Conservation (phyloP, 2,113 vertebrate species). For the Ictalurus punctatus region DNA sequence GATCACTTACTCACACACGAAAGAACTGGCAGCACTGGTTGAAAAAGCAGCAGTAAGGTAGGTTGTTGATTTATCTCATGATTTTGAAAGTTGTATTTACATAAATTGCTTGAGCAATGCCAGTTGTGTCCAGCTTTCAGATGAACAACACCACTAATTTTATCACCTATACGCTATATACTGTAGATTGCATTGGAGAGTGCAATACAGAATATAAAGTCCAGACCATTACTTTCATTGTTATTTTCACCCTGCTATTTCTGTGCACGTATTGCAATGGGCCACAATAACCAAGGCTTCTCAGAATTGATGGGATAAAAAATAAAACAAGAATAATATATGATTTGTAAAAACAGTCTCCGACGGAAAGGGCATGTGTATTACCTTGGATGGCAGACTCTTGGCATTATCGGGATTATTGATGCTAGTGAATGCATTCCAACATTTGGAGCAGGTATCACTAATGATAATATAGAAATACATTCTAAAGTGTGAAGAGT, state of each 20-base stretch:
- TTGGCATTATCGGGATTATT: slow-evolving; percentile 73
- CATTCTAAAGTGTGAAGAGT: not conserved
- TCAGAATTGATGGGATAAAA: not conserved
- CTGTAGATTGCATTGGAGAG: not conserved
- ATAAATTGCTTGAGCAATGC: not conserved
- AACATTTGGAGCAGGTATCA: slow-evolving; percentile 76
- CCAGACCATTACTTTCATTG: not conserved
- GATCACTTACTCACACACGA: slow-evolving; percentile 71
- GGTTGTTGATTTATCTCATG: not conserved
- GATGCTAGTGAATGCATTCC: slow-evolving; percentile 79
- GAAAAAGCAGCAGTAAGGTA: slow-evolving; percentile 75
- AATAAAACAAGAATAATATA: not conserved
- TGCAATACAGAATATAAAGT: not conserved
- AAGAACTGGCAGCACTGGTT: slow-evolving; percentile 66
- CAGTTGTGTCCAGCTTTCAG: not conserved
- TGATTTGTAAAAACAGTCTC: slow-evolving; percentile 62
- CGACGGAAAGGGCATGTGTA: slow-evolving; percentile 66
- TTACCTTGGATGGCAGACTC: slow-evolving; percentile 76
- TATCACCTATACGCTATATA: not conserved
- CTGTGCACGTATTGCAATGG: not conserved
- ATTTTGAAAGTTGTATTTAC: not conserved
- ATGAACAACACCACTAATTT: not conserved
- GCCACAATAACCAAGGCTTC: not conserved
- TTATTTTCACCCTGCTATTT: not conserved
- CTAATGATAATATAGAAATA: not conserved